phyloP scores from a whole-genome alignment of 1,140 invertebrate species.

The Musca domestica region DNA sequence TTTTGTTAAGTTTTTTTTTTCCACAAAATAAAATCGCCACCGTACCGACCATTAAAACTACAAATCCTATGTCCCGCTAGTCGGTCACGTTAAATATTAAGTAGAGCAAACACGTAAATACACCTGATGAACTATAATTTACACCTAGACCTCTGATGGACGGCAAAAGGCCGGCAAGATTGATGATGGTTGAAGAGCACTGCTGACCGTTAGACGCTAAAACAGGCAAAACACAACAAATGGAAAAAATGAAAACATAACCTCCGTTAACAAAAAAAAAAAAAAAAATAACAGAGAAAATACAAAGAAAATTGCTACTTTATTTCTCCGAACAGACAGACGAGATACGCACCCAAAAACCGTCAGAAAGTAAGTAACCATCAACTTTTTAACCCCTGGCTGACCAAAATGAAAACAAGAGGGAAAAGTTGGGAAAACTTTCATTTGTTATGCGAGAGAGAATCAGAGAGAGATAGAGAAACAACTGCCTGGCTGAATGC shows the following conservation, averaged over 20 bases:
- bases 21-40: too few species aligned
- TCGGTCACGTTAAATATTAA: conserved; percentile 22
- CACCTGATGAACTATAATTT: conserved; percentile 12
- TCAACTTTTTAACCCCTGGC: conserved; percentile 12
- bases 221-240: background rate
- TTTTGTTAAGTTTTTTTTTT: too few species aligned
- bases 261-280: background rate
- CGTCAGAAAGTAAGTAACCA: background rate
- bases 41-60: too few species aligned
- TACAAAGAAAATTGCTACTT: background rate
- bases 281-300: background rate
- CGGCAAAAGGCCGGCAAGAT: too few species aligned
- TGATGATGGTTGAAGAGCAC: too few species aligned
- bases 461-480: background rate
- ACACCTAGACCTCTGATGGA: background rate
- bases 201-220: background rate
- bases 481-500: background rate
- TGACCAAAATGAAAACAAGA: background rate
- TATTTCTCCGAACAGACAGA: background rate
- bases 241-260: conserved; percentile 3
- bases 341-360: background rate
- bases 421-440: background rate
- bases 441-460: background rate
- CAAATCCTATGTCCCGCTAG: background rate
- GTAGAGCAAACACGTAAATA: conserved; percentile 17